Evolutionary conservation across 2,888 invertebrate genomes (phyloP).

Genomic region (Aleiodes alternator): DNA sequence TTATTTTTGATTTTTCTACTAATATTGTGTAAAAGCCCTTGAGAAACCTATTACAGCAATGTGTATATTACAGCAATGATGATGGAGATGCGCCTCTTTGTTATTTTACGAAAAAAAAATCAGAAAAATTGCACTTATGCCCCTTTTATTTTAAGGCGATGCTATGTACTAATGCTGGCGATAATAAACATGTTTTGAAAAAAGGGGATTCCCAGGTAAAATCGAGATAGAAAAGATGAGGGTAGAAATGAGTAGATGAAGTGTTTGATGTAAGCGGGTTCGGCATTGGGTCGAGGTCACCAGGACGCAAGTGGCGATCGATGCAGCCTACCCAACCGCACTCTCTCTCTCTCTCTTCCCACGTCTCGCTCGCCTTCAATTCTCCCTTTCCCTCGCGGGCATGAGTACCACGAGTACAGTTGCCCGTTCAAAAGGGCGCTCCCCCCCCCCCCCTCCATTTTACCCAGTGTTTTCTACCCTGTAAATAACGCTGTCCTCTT

Average conservation of each 20-base stretch:
- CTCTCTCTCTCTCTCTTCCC: slow-evolving; percentile 34
- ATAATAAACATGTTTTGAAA: too few species aligned
- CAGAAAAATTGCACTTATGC: too few species aligned
- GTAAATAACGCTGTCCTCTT: slow-evolving; percentile 38
- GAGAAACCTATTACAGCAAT: too few species aligned
- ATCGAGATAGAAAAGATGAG: slow-evolving; percentile 67
- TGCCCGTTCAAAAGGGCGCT: slow-evolving; percentile 36
- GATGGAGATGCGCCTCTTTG: too few species aligned
- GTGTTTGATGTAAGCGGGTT: slow-evolving; percentile 66
- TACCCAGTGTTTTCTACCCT: slow-evolving; percentile 22
- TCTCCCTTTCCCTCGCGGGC: background rate
- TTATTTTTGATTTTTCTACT: too few species aligned
- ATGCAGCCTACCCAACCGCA: slow-evolving; percentile 76
- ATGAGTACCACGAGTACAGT: slow-evolving; percentile 33
- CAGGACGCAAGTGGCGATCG: slow-evolving; percentile 78
- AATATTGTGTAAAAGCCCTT: too few species aligned
- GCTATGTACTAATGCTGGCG: too few species aligned
- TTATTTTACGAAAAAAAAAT: too few species aligned
- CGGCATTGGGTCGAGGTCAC: slow-evolving; percentile 81
- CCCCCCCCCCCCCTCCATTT: slow-evolving; percentile 27
- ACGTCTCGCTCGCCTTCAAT: slow-evolving; percentile 20
- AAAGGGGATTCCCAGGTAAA: slow-evolving; percentile 43
- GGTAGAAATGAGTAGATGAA: slow-evolving; percentile 15
- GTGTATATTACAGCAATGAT: too few species aligned
- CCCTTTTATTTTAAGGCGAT: too few species aligned